phyloP scores from a whole-genome alignment of 2,113 vertebrate species.

The Paedocypris sp. region DNA sequence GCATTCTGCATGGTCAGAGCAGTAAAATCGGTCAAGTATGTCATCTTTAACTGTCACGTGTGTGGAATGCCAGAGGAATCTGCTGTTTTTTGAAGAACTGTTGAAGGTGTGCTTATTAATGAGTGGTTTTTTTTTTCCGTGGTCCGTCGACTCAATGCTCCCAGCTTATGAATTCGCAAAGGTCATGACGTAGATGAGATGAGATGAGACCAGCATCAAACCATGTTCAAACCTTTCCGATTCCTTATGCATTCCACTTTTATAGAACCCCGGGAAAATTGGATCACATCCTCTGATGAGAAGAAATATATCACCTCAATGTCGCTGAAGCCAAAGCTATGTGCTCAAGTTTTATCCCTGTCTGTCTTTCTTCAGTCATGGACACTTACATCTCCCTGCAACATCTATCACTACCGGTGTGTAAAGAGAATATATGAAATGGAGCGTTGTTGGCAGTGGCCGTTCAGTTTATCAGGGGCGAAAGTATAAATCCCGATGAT shows the following conservation, averaged over 20 bases:
- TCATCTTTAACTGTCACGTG: neutral
- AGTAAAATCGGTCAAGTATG: conserved; percentile 1
- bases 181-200: no score
- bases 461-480: neutral
- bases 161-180: no score
- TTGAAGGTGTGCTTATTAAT: neutral
- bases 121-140: neutral
- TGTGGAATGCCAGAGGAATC: neutral
- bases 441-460: neutral
- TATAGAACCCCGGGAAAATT: neutral
- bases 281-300: neutral
- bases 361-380: conserved; percentile 17
- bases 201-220: no score
- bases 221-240: no score
- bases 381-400: neutral
- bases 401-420: neutral
- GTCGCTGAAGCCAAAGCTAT: conserved; percentile 3
- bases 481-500: neutral
- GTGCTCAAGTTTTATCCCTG: conserved; percentile 17
- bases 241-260: conserved; percentile 2
- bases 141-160: no score
- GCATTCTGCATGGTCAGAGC: neutral
- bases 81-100: neutral
- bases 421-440: neutral
- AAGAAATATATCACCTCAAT: neutral